Evolutionary conservation across 2,888 invertebrate genomes (phyloP).

Genomic region (Hirtodrosophila alboralis): DNA sequence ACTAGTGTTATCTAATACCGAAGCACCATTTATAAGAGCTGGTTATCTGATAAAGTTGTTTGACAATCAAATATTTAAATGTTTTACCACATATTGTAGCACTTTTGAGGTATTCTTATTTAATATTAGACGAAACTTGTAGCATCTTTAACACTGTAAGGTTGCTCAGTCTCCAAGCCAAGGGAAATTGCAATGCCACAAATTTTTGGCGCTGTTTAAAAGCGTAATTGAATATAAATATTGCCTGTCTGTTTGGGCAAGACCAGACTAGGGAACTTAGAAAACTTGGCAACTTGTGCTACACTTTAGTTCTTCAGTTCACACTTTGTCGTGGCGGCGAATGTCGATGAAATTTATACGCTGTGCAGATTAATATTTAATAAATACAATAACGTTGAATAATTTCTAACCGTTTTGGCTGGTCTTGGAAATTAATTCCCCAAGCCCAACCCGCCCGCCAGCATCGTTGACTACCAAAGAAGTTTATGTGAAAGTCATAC

Average conservation of each 20-base stretch:
- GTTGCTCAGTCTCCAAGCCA: not conserved
- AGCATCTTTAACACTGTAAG: conserved; percentile 10
- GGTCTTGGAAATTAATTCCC: conserved; percentile 57
- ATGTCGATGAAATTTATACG: conserved; percentile 64
- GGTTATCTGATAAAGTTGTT: too few relatives aligned
- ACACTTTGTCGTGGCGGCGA: conserved; percentile 34
- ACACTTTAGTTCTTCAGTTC: conserved; percentile 40
- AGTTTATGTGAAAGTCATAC: conserved; percentile 69
- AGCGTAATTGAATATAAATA: conserved; percentile 64
- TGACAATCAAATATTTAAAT: too few relatives aligned
- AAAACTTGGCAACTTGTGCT: conserved; percentile 49
- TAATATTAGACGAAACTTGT: not conserved
- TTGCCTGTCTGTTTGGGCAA: conserved; percentile 27
- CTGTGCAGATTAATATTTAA: conserved; percentile 65
- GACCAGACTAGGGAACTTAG: not conserved
- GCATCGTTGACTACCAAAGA: conserved; percentile 47
- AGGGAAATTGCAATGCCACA: conserved; percentile 17
- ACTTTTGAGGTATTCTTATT: too few relatives aligned
- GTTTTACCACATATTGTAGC: too few relatives aligned
- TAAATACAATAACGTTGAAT: conserved; percentile 63
- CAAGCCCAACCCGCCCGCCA: not conserved
- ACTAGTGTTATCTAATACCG: too few relatives aligned
- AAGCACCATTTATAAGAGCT: too few relatives aligned
- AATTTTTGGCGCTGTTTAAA: conserved; percentile 36
- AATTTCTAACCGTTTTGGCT: conserved; percentile 50